Evolutionary conservation across 2,888 invertebrate species (phyloP).

Genomic region (Tethea ocularis): DNA sequence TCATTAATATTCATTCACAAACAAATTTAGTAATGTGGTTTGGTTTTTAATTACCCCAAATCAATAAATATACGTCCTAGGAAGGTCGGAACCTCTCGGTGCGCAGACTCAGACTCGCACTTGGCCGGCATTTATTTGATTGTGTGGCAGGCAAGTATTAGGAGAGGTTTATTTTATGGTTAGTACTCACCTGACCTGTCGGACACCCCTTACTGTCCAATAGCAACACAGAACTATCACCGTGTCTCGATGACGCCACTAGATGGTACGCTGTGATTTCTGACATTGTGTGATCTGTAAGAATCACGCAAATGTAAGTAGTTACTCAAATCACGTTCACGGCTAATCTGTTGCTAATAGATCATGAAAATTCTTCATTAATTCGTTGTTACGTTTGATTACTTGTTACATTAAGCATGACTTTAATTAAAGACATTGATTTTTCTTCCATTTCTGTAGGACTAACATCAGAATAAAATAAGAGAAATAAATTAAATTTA

Average conservation of each 20-base stretch:
- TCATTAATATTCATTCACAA: too few relatives aligned
- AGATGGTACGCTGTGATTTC: conserved; percentile 91
- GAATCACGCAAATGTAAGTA: background rate
- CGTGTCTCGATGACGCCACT: conserved; percentile 90
- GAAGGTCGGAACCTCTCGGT: too few relatives aligned
- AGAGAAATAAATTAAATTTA: too few relatives aligned
- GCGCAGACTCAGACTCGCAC: too few relatives aligned
- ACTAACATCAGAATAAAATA: too few relatives aligned
- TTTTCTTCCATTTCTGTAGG: too few relatives aligned
- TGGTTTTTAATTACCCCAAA: too few relatives aligned
- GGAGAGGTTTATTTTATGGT: background rate
- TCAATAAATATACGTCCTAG: too few relatives aligned
- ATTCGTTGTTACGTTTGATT: background rate
- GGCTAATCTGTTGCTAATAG: background rate
- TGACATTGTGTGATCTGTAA: conserved; percentile 44
- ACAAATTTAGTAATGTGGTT: too few relatives aligned
- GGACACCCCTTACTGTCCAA: conserved; percentile 92
- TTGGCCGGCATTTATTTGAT: too few relatives aligned
- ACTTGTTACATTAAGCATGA: background rate
- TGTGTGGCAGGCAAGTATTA: too few relatives aligned
- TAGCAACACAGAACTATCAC: conserved; percentile 88
- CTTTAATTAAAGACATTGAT: background rate
- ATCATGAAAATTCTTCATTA: background rate
- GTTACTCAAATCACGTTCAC: background rate
- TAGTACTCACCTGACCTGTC: conserved; percentile 82